phyloP scores from a whole-genome alignment of 2,888 invertebrate species.

The Mesochorus sp. region DNA sequence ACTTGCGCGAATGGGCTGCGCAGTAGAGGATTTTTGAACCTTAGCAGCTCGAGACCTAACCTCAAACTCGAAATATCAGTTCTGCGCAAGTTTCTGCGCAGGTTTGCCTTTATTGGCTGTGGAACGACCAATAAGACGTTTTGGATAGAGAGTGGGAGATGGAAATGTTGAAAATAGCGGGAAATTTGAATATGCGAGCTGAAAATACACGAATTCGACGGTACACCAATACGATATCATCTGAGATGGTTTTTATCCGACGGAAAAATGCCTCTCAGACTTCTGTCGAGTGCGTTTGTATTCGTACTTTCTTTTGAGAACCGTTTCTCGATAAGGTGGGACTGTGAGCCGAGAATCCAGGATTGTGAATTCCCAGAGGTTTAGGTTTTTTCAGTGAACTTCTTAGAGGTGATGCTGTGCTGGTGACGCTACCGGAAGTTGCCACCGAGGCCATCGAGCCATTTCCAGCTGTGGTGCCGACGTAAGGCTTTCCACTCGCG shows the following conservation, averaged over 20 bases:
- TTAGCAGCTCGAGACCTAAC: no score
- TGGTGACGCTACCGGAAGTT: conserved; percentile 79
- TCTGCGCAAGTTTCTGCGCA: no score
- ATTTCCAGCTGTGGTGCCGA: conserved; percentile 83
- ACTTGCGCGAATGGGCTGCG: no score
- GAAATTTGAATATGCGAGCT: no score
- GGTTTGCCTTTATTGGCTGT: no score
- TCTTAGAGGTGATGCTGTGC: conserved; percentile 87
- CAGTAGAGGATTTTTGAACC: no score
- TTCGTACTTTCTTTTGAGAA: conserved; percentile 94
- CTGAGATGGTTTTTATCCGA: no score
- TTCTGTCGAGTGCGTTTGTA: conserved; percentile 95
- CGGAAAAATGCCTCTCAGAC: conserved; percentile 87
- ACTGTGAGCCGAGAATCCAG: conserved; percentile 92
- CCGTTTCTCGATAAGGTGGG: conserved; percentile 92
- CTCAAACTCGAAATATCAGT: no score
- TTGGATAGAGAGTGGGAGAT: no score
- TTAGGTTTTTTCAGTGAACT: conserved; percentile 93
- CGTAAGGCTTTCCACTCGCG: conserved; percentile 92
- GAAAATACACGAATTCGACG: no score
- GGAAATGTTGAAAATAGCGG: no score
- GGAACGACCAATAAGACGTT: no score
- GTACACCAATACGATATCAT: conserved; percentile 37
- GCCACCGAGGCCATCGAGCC: conserved; percentile 83
- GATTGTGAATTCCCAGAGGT: conserved; percentile 93